Conservation (phyloP, 1,140 invertebrate species). For the Temnothorax curvispinosus region DNA sequence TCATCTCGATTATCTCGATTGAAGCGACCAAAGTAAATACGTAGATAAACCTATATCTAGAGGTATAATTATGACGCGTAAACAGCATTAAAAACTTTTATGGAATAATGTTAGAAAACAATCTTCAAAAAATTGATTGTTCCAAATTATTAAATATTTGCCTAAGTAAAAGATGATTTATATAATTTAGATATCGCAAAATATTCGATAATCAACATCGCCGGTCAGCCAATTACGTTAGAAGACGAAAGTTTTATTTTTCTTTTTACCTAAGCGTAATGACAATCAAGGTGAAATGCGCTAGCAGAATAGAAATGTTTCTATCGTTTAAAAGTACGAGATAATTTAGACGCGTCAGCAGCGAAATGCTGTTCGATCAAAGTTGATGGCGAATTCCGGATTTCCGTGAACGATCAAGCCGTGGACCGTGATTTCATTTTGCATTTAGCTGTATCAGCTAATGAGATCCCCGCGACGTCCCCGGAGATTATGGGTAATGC, state of each 20-base stretch:
- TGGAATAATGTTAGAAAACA: background rate
- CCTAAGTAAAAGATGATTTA: background rate
- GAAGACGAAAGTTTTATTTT: background rate
- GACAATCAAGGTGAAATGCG: background rate
- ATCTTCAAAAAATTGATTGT: background rate
- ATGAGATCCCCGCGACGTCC: conserved; percentile 63
- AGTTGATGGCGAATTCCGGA: conserved; percentile 42
- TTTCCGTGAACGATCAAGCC: conserved; percentile 34
- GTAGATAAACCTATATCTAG: background rate
- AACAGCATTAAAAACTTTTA: background rate
- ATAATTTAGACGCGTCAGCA: background rate
- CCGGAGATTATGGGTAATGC: conserved; percentile 64
- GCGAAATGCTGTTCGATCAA: conserved; percentile 19
- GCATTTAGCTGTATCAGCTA: conserved; percentile 65
- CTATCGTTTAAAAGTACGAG: background rate
- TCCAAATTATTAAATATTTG: background rate
- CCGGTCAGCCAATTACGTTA: background rate
- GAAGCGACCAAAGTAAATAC: background rate
- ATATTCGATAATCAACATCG: background rate
- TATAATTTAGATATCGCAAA: no score
- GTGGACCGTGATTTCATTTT: conserved; percentile 25
- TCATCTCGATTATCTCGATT: background rate
- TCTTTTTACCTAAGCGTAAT: background rate
- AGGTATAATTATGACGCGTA: background rate
- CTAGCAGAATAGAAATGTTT: no score